Base-by-base conservation (phyloP, 2,888 invertebrate genomes). In the Phortica okadai region DNA sequence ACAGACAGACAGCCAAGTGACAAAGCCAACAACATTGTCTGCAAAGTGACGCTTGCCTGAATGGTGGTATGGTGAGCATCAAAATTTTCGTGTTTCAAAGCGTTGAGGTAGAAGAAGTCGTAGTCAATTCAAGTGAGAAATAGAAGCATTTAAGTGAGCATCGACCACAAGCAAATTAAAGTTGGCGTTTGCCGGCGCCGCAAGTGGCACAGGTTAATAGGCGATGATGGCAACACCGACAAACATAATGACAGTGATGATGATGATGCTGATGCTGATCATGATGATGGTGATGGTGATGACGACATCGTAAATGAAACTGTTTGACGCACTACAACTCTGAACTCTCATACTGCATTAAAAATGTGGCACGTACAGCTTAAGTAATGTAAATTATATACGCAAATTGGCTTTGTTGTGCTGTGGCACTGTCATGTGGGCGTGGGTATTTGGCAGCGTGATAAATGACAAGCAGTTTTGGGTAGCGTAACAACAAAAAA, bases 321-420 rank as follows among this genome's bases (percentile, higher is more conserved):
- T 45, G 45, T 45, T 45, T 45, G 45, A 8, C 7, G 45, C 45
- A 10, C 45, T 10, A 8, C 6, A 45, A 59, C n/a, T 59, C 11
- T 14, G 10, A 59, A 6, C n/a, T 59, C n/a, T 59, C 16, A 16
- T 16, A 59, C 14, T 56, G 56, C n/a, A 14, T 56, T 21, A 21
- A 21, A 54, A 70, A 73, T 74, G 83, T 10, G 82, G 82, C 85
- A 85, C 85, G 85, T 87, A 86, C 75, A 83, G 78, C 81, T 80
- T 81, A 86, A 84, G 86, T 87, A 86, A 83, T 83, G 79, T 88
- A 86, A 88, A 85, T 86, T 84, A 87, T 86, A 85, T 84, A 88
- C 84, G 86, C 86, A 87, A 87, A 88, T 87, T 87, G 87, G 86
- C 86, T 86, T 86, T 87, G 84, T 83, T 82, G 75, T 77, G 78